phyloP scores from a whole-genome alignment of 2,888 invertebrate genomes.

The Griposia aprilina region DNA sequence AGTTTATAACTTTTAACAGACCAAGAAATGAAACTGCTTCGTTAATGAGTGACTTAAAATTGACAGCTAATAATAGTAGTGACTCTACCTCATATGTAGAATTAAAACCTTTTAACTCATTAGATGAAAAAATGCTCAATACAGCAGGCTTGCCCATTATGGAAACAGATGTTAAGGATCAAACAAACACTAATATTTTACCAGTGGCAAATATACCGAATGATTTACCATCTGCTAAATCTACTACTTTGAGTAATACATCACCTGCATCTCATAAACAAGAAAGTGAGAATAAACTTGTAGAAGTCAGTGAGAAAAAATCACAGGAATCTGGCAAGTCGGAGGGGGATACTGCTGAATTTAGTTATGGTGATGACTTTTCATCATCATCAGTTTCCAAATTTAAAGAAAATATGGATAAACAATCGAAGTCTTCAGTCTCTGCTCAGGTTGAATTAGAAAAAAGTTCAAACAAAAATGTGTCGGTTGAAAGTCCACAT shows the following conservation, averaged over 20 bases:
- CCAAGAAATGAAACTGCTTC: slow-evolving; percentile 47
- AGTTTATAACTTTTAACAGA: slow-evolving; percentile 46
- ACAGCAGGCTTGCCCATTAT: slow-evolving; percentile 77
- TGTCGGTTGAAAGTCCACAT: slow-evolving; percentile 73
- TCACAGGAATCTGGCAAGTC: slow-evolving; percentile 74
- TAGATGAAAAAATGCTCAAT: slow-evolving; percentile 81
- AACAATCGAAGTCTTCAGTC: slow-evolving; percentile 53
- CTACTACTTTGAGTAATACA: slow-evolving; percentile 73
- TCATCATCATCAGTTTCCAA: slow-evolving; percentile 76
- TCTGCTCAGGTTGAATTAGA: slow-evolving; percentile 63
- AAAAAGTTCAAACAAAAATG: slow-evolving; percentile 70
- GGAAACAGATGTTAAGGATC: slow-evolving; percentile 62
- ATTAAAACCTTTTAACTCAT: slow-evolving; percentile 81
- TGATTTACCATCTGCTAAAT: slow-evolving; percentile 67
- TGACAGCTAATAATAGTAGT: slow-evolving; percentile 79
- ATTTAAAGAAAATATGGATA: slow-evolving; percentile 69
- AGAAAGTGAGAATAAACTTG: slow-evolving; percentile 68
- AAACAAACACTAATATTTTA: slow-evolving; percentile 37
- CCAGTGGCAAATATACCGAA: slow-evolving; percentile 48
- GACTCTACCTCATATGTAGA: slow-evolving; percentile 87
- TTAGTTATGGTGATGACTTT: slow-evolving; percentile 86
- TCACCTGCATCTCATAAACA: slow-evolving; percentile 72
- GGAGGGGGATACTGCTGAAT: slow-evolving; percentile 80
- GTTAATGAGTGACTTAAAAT: slow-evolving; percentile 72
- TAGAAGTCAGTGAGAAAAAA: slow-evolving; percentile 67